Evolutionary conservation across 2,113 vertebrate species (phyloP).

Genomic region (Bostrychus sinensis): DNA sequence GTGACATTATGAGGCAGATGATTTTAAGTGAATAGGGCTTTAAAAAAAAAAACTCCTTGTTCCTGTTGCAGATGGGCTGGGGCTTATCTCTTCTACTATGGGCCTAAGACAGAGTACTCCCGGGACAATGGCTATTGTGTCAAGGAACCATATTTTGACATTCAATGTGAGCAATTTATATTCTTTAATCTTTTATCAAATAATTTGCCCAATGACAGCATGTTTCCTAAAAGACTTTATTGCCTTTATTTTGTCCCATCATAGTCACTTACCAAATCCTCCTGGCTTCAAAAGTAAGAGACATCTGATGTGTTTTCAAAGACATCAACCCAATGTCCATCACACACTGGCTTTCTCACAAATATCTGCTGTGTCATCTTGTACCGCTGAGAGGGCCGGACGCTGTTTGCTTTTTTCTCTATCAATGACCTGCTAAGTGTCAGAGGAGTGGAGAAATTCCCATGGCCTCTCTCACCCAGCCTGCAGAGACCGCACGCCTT

Average conservation of each 20-base stretch:
- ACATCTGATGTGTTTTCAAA: conserved; percentile 10
- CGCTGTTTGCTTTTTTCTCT: conserved; percentile 21
- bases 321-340: conserved; percentile 19
- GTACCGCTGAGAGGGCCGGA: conserved; percentile 11
- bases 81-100: no score
- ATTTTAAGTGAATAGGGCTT: no score
- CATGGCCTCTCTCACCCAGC: conserved; percentile 25
- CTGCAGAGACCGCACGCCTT: conserved; percentile 7
- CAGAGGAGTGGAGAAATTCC: conserved; percentile 30
- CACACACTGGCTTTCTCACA: conserved; percentile 17
- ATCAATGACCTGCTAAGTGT: conserved; percentile 26
- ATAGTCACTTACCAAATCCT: not conserved
- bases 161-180: no score
- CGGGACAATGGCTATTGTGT: no score
- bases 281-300: conserved; percentile 6
- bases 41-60: no score
- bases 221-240: not conserved
- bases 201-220: conserved; percentile 16
- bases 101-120: no score
- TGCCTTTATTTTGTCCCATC: no score
- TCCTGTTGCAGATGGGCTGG: no score
- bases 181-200: conserved; percentile 33
- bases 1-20: no score
- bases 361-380: no score
- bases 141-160: no score